Evolutionary conservation across 2,888 invertebrate species (phyloP).

Genomic region (Anoncus sp.): DNA sequence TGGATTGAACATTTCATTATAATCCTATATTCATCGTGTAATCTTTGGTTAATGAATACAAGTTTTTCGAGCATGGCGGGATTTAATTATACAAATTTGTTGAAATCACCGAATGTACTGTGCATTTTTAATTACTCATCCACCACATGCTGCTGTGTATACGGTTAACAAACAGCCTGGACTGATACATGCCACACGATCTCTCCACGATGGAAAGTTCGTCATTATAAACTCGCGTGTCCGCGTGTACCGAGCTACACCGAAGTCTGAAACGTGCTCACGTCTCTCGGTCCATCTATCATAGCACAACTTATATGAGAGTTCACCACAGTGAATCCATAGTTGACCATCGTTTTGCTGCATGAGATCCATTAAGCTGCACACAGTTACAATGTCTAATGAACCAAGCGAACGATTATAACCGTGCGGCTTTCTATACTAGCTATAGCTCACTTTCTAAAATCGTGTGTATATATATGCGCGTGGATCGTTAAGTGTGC

Average conservation of each 20-base stretch:
- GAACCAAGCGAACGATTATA: slow-evolving; percentile 50
- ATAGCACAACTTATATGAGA: slow-evolving; percentile 1
- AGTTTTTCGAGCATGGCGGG: not conserved
- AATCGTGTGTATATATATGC: too few species aligned
- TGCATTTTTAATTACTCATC: not conserved
- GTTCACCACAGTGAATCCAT: slow-evolving; percentile 13
- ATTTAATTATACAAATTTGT: not conserved
- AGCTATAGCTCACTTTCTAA: slow-evolving; percentile 46
- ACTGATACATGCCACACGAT: slow-evolving; percentile 29
- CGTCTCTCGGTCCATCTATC: slow-evolving; percentile 41
- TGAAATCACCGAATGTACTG: not conserved
- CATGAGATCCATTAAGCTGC: slow-evolving; percentile 36
- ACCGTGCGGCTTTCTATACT: slow-evolving; percentile 44
- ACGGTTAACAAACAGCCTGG: slow-evolving; percentile 7
- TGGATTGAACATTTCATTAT: not conserved
- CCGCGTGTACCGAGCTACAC: slow-evolving; percentile 12
- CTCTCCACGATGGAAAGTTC: slow-evolving; percentile 57
- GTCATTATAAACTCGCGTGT: slow-evolving; percentile 55
- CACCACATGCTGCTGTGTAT: slow-evolving; percentile 7
- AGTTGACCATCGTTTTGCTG: slow-evolving; percentile 47
- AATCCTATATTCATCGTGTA: not conserved
- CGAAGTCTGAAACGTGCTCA: slow-evolving; percentile 18
- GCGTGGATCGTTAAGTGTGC: slow-evolving; percentile 24
- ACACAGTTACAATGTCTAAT: slow-evolving; percentile 51
- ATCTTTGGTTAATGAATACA: not conserved